These are phyloP conservation scores for Neoscelio sp. DNA, from an alignment of 2,888 invertebrate species.

Conservation along the genomic window DNA sequence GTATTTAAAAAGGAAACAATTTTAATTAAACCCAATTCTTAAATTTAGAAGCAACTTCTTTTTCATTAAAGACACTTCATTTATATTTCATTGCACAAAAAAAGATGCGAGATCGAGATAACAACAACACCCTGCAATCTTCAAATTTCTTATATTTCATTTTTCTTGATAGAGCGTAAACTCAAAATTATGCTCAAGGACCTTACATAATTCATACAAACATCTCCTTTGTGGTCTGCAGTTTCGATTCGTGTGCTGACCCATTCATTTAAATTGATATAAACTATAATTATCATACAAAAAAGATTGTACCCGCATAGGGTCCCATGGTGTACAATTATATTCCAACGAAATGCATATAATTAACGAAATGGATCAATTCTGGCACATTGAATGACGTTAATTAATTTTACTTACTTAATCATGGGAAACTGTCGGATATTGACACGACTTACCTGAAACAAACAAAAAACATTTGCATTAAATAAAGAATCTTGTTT, in stretches of 20 bases:
- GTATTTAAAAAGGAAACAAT: no score
- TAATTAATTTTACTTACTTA: background rate
- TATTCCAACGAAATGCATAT: background rate
- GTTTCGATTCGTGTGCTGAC: background rate
- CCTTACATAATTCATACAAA: constrained; percentile 1
- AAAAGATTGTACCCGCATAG: background rate
- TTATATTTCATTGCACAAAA: no score
- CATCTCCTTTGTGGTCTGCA: background rate
- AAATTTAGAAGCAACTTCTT: no score
- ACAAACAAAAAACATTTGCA: background rate
- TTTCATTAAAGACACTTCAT: no score
- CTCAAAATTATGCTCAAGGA: background rate
- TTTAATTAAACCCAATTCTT: no score
- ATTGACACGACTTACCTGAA: background rate
- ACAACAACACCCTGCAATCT: background rate
- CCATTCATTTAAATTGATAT: background rate
- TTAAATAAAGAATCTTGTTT: constrained; percentile 3
- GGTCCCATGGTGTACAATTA: background rate
- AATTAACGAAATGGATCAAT: background rate
- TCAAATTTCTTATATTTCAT: background rate
- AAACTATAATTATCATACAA: background rate
- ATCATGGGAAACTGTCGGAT: background rate
- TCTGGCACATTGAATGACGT: background rate
- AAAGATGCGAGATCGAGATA: no score
- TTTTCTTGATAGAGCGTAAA: background rate